Base-by-base conservation (phyloP, 2,888 invertebrate genomes). In the Lasius fuliginosus region DNA sequence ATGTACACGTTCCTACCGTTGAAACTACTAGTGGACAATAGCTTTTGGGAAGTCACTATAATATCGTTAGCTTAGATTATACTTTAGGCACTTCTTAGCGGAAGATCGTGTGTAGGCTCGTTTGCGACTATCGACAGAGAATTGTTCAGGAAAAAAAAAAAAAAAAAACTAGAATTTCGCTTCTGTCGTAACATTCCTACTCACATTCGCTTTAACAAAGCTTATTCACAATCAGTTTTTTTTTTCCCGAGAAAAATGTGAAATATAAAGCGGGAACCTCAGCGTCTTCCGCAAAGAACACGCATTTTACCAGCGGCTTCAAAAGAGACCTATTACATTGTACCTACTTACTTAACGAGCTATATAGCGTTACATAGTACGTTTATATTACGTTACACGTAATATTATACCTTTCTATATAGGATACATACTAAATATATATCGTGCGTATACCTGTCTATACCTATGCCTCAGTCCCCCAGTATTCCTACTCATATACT, bases 271-370 rank as follows among this genome's bases (percentile, higher is more conserved):
- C 58, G 85, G 69, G 58, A 56, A 53, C 12, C 30, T 76, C 36
- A 71, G 81, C 76, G 77, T 92, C 91, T 93, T 93, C 93, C 93
- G 92, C 91, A 86, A 90, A 91, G 93, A 92, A 94, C 92, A 87
- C 91, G 91, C 90, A 89, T 86, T 53, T 53, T 90, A 91, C 88
- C 90, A 92, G 90, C 92, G 92, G 93, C 93, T 93, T 93, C 93
- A 92, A 92, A n/a, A 90, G 91, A 92, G 90, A 94, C 92, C 92
- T 94, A 93, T 92, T 92, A 93, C 91, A 94, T 93, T 92, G 93
- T 92, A 94, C 90, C 92, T 93, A 92, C 18, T 90, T 92, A 93
- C 91, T 92, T 91, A 93, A 90, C 89, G 85, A 92, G 92, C 92
- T 93, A 93, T 36, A 36, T 36, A 36, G 36, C 92, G 92, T 93